Evolutionary conservation across 2,888 invertebrate genomes (phyloP).

Genomic region (Microctonus aethiopoides): DNA sequence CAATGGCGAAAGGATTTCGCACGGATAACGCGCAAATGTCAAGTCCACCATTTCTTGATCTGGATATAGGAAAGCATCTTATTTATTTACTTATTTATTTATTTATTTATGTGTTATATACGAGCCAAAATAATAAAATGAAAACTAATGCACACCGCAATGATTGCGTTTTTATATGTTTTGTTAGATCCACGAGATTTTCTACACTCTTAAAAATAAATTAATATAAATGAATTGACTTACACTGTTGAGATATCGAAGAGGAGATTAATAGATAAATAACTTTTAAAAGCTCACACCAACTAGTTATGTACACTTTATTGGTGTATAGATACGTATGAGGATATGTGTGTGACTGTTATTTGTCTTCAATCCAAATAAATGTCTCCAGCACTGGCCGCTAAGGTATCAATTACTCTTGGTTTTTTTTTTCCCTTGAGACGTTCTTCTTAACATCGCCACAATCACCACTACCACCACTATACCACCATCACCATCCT

Average conservation of each 20-base stretch:
- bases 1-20: constrained; percentile 2
- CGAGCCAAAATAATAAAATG: background rate
- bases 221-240: constrained; percentile 13
- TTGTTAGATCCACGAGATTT: background rate
- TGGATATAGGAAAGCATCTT: background rate
- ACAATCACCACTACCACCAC: background rate
- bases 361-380: constrained; percentile 35
- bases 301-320: too few relatives aligned
- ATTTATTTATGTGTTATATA: background rate
- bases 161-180: too few relatives aligned
- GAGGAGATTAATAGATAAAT: background rate
- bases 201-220: background rate
- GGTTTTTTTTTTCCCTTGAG: constrained; percentile 25
- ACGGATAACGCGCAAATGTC: constrained; percentile 18
- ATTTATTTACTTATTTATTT: too few relatives aligned
- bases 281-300: background rate
- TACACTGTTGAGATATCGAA: constrained; percentile 8
- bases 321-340: constrained; percentile 4
- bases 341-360: background rate
- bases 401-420: constrained; percentile 33
- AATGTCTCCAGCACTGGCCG: constrained; percentile 32
- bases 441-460: constrained; percentile 7
- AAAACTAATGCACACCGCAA: too few relatives aligned
- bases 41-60: constrained; percentile 21
- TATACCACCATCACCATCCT: background rate